Percentiles rank a stretch among this genome's conserved stretches.
These are phyloP conservation scores for Stenopsyche tienmushanensis DNA, from an alignment of 1,140 invertebrate species.

Conservation along the genomic window DNA sequence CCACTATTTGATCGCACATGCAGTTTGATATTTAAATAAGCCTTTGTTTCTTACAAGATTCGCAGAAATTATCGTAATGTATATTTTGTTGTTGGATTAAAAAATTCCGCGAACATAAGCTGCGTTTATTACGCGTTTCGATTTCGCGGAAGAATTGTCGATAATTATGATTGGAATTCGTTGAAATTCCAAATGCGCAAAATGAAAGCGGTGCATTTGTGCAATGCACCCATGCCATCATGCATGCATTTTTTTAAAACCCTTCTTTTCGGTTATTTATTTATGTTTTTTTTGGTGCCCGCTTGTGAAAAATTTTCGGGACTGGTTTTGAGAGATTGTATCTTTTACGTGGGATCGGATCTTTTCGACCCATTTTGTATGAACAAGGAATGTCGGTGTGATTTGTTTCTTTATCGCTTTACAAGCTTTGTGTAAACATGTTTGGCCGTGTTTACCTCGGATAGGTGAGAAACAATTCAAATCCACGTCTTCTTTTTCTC, in stretches of 20 bases:
- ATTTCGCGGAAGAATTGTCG: no score
- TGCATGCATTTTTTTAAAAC: slow-evolving; percentile 3
- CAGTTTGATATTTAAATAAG: no score
- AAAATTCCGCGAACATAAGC: no score
- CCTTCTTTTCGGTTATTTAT: slow-evolving; percentile 1
- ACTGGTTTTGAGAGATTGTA: slow-evolving; percentile 14
- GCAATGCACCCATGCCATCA: background rate
- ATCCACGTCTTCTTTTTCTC: no score
- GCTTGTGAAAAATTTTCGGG: slow-evolving; percentile 25
- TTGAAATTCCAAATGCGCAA: no score
- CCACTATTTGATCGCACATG: no score
- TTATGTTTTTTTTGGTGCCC: background rate
- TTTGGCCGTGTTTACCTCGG: background rate
- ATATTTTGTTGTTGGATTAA: no score
- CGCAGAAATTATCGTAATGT: no score
- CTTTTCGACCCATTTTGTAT: slow-evolving; percentile 8
- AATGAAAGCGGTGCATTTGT: background rate
- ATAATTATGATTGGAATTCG: no score
- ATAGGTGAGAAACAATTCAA: background rate
- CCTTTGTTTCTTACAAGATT: no score
- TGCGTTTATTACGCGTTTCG: no score
- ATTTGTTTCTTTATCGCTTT: slow-evolving; percentile 21
- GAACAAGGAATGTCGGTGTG: slow-evolving; percentile 17
- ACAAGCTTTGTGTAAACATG: background rate
- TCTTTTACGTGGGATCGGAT: slow-evolving; percentile 18